Conservation (phyloP, 2,888 invertebrate genomes). For the Balanococcus diminutus region DNA sequence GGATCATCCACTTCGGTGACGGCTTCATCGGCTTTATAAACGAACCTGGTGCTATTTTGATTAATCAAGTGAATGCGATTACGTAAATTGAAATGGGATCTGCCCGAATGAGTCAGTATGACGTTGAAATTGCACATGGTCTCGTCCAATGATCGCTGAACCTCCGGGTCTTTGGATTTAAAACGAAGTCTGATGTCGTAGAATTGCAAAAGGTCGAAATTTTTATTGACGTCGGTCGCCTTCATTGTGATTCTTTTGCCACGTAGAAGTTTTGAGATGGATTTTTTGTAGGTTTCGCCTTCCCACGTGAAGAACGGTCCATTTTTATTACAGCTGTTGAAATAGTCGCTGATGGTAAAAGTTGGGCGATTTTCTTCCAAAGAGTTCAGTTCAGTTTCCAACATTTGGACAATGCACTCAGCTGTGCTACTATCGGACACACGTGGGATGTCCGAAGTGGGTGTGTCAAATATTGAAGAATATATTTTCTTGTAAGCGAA, state of each 20-base stretch:
- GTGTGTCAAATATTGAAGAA: not conserved
- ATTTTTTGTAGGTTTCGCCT: not conserved
- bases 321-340: too few species aligned
- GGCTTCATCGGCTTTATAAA: not conserved
- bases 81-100: not conserved
- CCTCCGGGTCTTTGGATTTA: not conserved
- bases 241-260: not conserved
- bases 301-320: not conserved
- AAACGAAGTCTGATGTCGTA: not conserved
- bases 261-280: not conserved
- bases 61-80: not conserved
- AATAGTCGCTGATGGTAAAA: too few species aligned
- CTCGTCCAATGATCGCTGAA: not conserved
- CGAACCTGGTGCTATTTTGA: not conserved
- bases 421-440: not conserved
- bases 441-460: not conserved
- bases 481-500: not conserved
- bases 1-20: too few species aligned
- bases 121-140: not conserved
- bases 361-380: not conserved
- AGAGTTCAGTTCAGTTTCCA: not conserved
- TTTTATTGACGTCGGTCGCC: not conserved
- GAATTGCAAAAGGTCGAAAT: not conserved
- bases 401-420: not conserved
- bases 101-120: not conserved